Evolutionary conservation across 2,113 vertebrate genomes (phyloP).

Genomic region (Neotoma lepida): DNA sequence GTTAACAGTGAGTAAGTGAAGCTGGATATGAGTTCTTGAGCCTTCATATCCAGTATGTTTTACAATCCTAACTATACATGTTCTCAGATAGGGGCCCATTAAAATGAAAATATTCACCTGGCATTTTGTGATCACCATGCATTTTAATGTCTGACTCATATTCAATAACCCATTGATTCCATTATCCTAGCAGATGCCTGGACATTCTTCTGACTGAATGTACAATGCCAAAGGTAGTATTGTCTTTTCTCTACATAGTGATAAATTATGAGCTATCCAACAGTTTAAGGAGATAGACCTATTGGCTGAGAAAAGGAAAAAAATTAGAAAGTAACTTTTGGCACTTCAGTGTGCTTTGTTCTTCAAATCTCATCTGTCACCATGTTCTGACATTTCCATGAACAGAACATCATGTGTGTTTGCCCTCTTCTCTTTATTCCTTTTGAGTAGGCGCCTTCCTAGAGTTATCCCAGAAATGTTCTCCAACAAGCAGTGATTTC

Average conservation of each 20-base stretch:
- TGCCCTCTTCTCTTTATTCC: constrained; percentile 68
- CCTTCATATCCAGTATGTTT: background rate
- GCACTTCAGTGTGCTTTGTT: constrained; percentile 66
- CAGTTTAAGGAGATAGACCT: constrained; percentile 43
- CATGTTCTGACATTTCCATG: constrained; percentile 70
- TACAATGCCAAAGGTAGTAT: background rate
- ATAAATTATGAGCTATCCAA: constrained; percentile 23
- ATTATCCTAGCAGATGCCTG: background rate
- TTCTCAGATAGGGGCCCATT: background rate
- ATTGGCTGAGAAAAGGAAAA: constrained; percentile 10
- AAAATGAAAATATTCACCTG: constrained; percentile 62
- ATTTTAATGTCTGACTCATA: constrained; percentile 64
- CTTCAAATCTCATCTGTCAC: constrained; percentile 66
- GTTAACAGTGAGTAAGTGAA: background rate
- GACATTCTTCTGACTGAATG: background rate
- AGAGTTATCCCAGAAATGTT: constrained; percentile 54
- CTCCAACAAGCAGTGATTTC: constrained; percentile 15
- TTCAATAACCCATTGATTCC: constrained; percentile 24
- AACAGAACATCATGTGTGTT: constrained; percentile 68
- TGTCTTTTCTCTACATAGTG: background rate
- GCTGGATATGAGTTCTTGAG: background rate
- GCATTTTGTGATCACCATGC: constrained; percentile 70
- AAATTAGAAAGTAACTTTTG: constrained; percentile 62
- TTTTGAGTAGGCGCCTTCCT: constrained; percentile 27
- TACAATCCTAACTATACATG: background rate